Evolutionary conservation across 1,140 invertebrate species (phyloP).

Genomic region (Pogonognathellus flavescens): DNA sequence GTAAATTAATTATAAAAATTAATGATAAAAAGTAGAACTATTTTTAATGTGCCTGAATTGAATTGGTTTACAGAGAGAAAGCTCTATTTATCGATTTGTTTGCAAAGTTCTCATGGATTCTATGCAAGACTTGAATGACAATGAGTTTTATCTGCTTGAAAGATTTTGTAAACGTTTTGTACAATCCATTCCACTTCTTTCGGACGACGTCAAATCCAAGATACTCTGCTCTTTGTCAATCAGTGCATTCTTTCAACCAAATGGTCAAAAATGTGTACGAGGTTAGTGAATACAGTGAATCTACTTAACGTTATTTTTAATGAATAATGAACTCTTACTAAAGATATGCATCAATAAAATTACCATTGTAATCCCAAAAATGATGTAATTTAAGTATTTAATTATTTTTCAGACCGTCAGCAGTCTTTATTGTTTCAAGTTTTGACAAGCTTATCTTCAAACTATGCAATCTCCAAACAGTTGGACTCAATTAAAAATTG

Average conservation of each 20-base stretch:
- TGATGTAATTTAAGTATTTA: neutral
- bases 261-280: neutral
- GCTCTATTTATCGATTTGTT: neutral
- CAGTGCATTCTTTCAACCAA: neutral
- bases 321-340: too few relatives aligned
- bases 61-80: neutral
- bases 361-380: too few relatives aligned
- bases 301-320: neutral
- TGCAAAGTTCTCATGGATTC: constrained; percentile 13
- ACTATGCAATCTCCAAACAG: neutral
- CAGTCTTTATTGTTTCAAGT: neutral
- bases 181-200: neutral
- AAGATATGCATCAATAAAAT: too few relatives aligned
- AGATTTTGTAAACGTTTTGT: neutral
- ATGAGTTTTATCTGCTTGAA: constrained; percentile 14
- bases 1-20: neutral
- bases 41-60: too few relatives aligned
- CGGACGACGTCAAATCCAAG: neutral
- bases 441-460: neutral
- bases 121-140: neutral
- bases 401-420: neutral
- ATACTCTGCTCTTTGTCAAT: constrained; percentile 10
- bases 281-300: neutral
- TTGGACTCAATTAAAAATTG: neutral
- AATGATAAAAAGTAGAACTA: too few relatives aligned